These are phyloP conservation scores for Leucophenga maculata DNA, from an alignment of 2,888 invertebrate species.

Conservation along the genomic window DNA sequence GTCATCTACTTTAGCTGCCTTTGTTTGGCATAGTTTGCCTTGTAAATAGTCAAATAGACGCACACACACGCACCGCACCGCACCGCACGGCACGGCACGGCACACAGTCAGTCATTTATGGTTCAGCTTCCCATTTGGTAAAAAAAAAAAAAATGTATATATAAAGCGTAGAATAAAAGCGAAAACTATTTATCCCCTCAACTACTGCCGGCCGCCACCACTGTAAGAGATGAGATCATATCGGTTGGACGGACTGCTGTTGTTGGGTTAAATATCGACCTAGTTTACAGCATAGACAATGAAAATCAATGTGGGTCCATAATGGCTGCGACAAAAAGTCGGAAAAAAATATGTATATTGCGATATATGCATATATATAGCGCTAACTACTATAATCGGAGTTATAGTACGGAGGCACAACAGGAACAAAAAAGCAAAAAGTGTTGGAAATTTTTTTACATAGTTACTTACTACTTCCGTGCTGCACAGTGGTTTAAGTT, in stretches of 20 bases:
- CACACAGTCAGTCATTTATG: constrained; percentile 7
- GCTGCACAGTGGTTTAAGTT: neutral
- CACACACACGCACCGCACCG: constrained; percentile 8
- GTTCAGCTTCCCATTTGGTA: constrained; percentile 1
- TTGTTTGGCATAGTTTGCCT: constrained; percentile 32
- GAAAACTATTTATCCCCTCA: constrained; percentile 7
- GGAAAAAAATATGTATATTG: too few species aligned
- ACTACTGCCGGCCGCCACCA: constrained; percentile 28
- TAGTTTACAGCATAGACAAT: constrained; percentile 38
- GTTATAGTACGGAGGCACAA: neutral
- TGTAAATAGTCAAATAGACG: constrained; percentile 17
- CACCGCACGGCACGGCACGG: neutral
- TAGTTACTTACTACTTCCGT: neutral
- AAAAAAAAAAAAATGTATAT: neutral
- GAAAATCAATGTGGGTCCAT: constrained; percentile 45
- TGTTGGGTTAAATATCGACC: constrained; percentile 50
- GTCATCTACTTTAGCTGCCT: constrained; percentile 34
- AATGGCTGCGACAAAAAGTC: constrained; percentile 4
- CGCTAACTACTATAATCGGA: too few species aligned
- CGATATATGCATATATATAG: too few species aligned
- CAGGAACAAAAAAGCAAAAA: constrained; percentile 2
- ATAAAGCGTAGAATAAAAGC: neutral
- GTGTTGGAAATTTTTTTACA: neutral
- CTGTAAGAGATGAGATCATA: constrained; percentile 31
- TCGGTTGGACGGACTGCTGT: constrained; percentile 28